Evolutionary conservation across 2,797 vertebrate genomes (phyloP).

Genomic region (Cyclopterus lumpus): DNA sequence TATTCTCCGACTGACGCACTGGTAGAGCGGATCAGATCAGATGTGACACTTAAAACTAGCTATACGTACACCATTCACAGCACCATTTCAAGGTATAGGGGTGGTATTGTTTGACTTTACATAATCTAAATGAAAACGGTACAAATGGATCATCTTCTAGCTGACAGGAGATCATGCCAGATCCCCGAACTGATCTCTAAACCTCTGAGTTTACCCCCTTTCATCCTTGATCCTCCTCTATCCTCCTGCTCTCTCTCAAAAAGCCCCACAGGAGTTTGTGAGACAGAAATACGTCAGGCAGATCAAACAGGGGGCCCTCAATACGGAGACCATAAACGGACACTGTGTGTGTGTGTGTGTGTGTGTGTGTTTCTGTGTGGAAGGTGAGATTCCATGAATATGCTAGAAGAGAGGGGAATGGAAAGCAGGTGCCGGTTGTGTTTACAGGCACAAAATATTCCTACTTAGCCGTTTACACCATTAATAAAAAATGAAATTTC

Average conservation of each 20-base stretch:
- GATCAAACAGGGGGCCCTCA: constrained; percentile 44
- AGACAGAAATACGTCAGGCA: constrained; percentile 44
- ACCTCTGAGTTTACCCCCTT: constrained; percentile 27
- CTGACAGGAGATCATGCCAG: constrained; percentile 32
- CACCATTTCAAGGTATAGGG: background rate
- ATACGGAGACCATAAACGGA: constrained; percentile 13
- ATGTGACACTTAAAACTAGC: background rate
- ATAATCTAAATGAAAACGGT: constrained; percentile 34
- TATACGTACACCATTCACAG: background rate
- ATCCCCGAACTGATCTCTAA: constrained; percentile 33
- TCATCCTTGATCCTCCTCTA: constrained; percentile 39
- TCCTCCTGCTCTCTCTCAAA: constrained; percentile 12
- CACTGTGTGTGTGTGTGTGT: constrained; percentile 12
- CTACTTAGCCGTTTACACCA: background rate
- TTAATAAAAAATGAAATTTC: background rate
- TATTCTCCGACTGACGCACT: background rate
- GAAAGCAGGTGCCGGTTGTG: background rate
- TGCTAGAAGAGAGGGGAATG: background rate
- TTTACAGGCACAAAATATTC: constrained; percentile 1
- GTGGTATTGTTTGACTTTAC: constrained; percentile 18
- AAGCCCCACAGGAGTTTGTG: constrained; percentile 31
- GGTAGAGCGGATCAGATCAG: background rate
- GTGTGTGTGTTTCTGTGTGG: background rate
- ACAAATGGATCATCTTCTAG: constrained; percentile 19
- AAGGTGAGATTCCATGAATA: constrained; percentile 2